Percentiles rank a stretch among this genome's conserved stretches.
Conservation (phyloP, 2,113 vertebrate genomes). For the Upupa epops region DNA sequence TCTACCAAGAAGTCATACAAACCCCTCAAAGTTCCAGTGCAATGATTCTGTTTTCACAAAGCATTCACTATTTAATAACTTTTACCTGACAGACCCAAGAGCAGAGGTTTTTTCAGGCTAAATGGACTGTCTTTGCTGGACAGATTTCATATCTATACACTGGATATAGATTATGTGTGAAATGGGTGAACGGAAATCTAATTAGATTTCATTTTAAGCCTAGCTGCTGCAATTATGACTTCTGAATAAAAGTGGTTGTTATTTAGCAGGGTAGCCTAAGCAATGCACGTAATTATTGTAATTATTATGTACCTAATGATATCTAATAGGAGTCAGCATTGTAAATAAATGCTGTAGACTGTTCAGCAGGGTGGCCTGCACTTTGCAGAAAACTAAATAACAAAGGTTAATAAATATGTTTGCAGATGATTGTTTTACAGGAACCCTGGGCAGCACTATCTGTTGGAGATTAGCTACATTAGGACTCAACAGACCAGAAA, state of each 20-base stretch:
- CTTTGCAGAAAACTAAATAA: constrained; percentile 63
- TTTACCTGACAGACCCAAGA: not conserved
- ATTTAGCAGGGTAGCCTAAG: constrained; percentile 81
- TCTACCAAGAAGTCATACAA: not conserved
- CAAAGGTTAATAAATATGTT: constrained; percentile 59
- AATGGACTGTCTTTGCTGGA: constrained; percentile 17
- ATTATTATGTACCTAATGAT: constrained; percentile 84
- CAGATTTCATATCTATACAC: constrained; percentile 26
- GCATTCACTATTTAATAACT: not conserved
- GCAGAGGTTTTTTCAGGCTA: not conserved
- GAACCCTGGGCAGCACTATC: constrained; percentile 57
- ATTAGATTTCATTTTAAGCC: constrained; percentile 83
- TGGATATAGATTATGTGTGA: constrained; percentile 18
- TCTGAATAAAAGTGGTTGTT: constrained; percentile 80
- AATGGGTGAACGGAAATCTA: constrained; percentile 69
- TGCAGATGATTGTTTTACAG: constrained; percentile 62
- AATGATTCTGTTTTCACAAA: not conserved
- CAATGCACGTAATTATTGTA: constrained; percentile 82
- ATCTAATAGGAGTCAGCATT: constrained; percentile 75
- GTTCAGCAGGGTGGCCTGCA: constrained; percentile 74
- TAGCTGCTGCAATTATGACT: constrained; percentile 80
- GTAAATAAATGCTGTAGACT: constrained; percentile 66
- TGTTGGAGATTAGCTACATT: constrained; percentile 63
- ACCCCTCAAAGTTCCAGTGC: not conserved
- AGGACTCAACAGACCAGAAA: constrained; percentile 61